Evolutionary conservation across 2,888 invertebrate genomes (phyloP), one percentile per base, ranked within the genome.

Genomic region (Polydesmus complanatus): DNA sequence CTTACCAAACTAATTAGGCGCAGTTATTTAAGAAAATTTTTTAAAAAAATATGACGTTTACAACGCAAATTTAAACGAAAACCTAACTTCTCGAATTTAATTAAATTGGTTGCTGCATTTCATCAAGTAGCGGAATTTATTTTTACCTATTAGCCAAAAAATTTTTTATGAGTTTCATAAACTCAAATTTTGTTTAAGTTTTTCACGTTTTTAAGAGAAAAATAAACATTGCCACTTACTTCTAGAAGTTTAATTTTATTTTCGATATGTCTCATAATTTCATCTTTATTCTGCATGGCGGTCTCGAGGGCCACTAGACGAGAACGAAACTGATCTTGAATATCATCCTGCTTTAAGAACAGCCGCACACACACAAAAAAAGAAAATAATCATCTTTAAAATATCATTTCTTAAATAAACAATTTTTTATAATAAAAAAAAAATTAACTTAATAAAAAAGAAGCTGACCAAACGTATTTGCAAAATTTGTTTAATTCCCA

Each of bases 401-500:
- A 18, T 27, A n/a, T 27, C 22, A 11, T 8, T n/a, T 26, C 27
- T 55, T 2, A 22, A 11, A 11, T 23, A 53, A 5, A 25, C 3
- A 53, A 53, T 22, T 53, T 52, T 53, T 3, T 11, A 2, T 19
- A 50, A 21, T 22, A 50, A 50, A n/a, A n/a, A n/a, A n/a, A n/a
- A n/a, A n/a, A n/a, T n/a, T n/a, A n/a, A n/a, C n/a, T n/a, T n/a
- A n/a, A n/a, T n/a, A n/a, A n/a, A n/a, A n/a, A n/a, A 47, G n/a
- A 49, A 21, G 69, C 74, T 74, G 66, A 78, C 78, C 71, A 78
- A 65, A 68, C 76, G 73, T 5, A 72, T 80, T 73, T 86, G 85
- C 74, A 90, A 85, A 55, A 88, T 84, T 72, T 87, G 84, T 72
- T 86, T 86, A 64, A 90, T 87, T 63, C 84, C 88, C 66, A 83